Evolutionary conservation across 1,140 invertebrate genomes (phyloP).

Genomic region (Agrilus planipennis): DNA sequence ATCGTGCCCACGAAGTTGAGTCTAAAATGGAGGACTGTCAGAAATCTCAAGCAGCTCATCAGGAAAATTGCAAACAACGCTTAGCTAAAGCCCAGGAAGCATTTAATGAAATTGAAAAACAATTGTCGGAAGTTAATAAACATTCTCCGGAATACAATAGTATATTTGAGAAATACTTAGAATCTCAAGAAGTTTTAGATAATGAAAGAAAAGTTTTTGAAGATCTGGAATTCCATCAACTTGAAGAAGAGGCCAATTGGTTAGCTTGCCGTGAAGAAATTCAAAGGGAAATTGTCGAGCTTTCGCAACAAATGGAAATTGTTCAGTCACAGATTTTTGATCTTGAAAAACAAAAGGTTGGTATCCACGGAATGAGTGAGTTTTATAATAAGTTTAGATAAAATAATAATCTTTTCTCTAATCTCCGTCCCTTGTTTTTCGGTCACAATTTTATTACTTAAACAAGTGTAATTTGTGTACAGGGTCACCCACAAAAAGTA

Average conservation of each 20-base stretch:
- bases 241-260: slow-evolving; percentile 80
- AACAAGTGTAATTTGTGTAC: no score
- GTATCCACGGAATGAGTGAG: no score
- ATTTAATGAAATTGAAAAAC: slow-evolving; percentile 41
- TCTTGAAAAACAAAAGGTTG: slow-evolving; percentile 49
- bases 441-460: no score
- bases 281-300: slow-evolving; percentile 59
- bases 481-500: no score
- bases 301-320: slow-evolving; percentile 50
- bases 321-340: slow-evolving; percentile 50
- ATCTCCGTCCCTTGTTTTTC: no score
- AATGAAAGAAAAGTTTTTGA: slow-evolving; percentile 74
- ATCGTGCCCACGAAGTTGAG: slow-evolving; percentile 42
- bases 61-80: slow-evolving; percentile 47
- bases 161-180: slow-evolving; percentile 46
- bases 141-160: slow-evolving; percentile 37
- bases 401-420: no score
- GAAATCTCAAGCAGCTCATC: slow-evolving; percentile 40
- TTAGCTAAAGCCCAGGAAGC: slow-evolving; percentile 40
- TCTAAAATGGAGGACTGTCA: slow-evolving; percentile 39
- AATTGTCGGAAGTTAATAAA: slow-evolving; percentile 26
- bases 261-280: slow-evolving; percentile 70
- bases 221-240: slow-evolving; percentile 85
- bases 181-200: slow-evolving; percentile 55
- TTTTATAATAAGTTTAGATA: no score